Evolutionary conservation across 2,113 vertebrate species (phyloP).

Genomic region (Pavo muticus): DNA sequence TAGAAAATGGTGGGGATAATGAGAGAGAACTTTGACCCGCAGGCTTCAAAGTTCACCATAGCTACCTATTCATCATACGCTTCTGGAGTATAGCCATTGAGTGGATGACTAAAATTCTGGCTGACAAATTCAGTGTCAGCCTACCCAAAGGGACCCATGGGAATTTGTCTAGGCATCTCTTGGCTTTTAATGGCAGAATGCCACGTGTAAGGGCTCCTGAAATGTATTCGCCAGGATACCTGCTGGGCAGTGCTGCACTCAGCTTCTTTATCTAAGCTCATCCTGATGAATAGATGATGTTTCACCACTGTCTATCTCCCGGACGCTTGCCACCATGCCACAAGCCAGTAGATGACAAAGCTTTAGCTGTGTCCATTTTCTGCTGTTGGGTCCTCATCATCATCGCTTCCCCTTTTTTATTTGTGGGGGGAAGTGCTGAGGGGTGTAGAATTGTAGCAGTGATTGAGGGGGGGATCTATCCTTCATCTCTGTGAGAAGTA

Average conservation of each 20-base stretch:
- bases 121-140: background rate
- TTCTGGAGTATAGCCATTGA: background rate
- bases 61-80: slow-evolving; percentile 74
- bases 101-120: slow-evolving; percentile 11
- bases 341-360: background rate
- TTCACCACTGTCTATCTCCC: background rate
- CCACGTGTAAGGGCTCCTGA: background rate
- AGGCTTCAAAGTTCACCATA: slow-evolving; percentile 60
- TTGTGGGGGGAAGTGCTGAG: no score
- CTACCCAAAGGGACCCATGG: background rate
- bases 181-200: slow-evolving; percentile 34
- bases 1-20: slow-evolving; percentile 75
- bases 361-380: background rate
- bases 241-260: background rate
- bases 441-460: background rate
- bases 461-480: fast-evolving
- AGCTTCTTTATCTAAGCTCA: background rate
- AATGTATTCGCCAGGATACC: slow-evolving; percentile 7
- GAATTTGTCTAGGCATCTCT: background rate
- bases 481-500: background rate
- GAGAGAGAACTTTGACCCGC: slow-evolving; percentile 74
- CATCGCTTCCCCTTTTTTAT: background rate
- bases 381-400: background rate
- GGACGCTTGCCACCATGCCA: background rate
- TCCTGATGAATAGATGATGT: background rate